Percentiles rank a stretch among this genome's conserved stretches.
These are phyloP conservation scores for Silurus asotus DNA, from an alignment of 2,113 vertebrate genomes.

Conservation along the genomic window DNA sequence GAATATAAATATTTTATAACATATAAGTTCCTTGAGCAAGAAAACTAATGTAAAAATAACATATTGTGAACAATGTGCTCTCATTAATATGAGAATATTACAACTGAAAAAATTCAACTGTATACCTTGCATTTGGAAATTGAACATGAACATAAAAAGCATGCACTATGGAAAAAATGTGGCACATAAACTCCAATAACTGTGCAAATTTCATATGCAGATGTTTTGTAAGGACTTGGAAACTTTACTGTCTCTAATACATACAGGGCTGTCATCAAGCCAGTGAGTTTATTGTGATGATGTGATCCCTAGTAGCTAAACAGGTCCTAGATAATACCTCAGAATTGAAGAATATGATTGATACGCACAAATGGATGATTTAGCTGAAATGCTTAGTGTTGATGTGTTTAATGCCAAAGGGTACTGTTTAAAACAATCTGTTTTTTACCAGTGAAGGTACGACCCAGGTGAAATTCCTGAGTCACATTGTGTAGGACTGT, in stretches of 20 bases:
- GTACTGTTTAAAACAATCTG: conserved; percentile 58
- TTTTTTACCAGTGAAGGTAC: conserved; percentile 69
- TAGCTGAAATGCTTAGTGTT: conserved; percentile 33
- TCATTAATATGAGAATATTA: background rate
- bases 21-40: background rate
- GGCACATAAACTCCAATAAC: background rate
- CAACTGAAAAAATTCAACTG: background rate
- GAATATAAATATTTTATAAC: background rate
- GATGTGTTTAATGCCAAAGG: conserved; percentile 40
- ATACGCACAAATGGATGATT: conserved; percentile 3
- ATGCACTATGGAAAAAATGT: background rate
- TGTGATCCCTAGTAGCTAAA: background rate
- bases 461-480: conserved; percentile 68
- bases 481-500: conserved; percentile 58
- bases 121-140: background rate
- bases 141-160: background rate
- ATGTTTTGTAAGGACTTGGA: background rate
- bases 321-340: background rate
- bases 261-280: background rate
- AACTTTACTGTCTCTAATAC: background rate
- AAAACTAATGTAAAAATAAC: background rate
- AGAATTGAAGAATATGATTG: conserved; percentile 2
- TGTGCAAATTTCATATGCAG: background rate
- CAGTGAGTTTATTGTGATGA: background rate
- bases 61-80: background rate